Conservation (phyloP, 2,888 invertebrate species). For the Vannuccia rotundouncinata region DNA sequence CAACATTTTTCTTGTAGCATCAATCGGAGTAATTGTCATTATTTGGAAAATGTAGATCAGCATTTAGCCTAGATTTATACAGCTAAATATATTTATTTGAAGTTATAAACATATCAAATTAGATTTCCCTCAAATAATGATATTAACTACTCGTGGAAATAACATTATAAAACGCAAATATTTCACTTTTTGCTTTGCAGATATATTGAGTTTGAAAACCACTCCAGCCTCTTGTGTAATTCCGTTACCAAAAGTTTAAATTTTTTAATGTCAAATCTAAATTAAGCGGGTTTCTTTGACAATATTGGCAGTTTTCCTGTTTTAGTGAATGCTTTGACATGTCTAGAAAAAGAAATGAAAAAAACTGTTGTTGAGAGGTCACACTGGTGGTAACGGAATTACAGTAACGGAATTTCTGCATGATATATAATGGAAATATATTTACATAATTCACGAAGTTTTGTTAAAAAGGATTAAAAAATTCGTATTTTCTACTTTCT, state of each 20-base stretch:
- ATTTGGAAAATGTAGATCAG: background rate
- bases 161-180: background rate
- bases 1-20: background rate
- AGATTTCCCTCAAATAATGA: background rate
- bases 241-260: background rate
- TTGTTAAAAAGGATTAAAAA: no score
- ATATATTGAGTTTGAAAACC: background rate
- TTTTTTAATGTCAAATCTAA: background rate
- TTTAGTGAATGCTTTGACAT: no score
- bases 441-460: no score
- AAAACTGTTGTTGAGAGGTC: no score
- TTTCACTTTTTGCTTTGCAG: background rate
- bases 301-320: no score
- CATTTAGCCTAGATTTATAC: background rate
- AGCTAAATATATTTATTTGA: background rate
- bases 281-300: background rate
- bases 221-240: background rate
- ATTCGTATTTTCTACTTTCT: no score
- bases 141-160: background rate
- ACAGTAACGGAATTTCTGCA: no score
- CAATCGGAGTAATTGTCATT: background rate
- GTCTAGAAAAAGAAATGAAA: no score
- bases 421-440: no score
- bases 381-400: no score
- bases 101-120: background rate